Evolutionary conservation across 2,888 invertebrate genomes (phyloP).

Genomic region (Dermolepida albohirtum): DNA sequence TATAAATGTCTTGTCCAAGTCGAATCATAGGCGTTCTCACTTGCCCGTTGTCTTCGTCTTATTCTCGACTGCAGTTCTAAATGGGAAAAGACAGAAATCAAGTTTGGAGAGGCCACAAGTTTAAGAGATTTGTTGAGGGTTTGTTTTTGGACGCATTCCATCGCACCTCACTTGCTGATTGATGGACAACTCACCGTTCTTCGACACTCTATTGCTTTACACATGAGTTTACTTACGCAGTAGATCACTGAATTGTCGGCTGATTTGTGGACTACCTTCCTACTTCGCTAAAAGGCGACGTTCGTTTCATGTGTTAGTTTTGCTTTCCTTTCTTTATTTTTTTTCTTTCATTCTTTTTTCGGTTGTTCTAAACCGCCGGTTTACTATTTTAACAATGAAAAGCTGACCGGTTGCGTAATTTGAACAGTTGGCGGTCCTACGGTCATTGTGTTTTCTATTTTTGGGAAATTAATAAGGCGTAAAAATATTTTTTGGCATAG

Average conservation of each 20-base stretch:
- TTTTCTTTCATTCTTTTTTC: constrained; percentile 6
- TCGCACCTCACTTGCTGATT: constrained; percentile 49
- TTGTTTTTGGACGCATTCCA: constrained; percentile 57
- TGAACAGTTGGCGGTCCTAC: constrained; percentile 13
- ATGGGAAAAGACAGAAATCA: constrained; percentile 43
- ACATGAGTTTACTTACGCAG: background rate
- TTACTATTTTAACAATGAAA: constrained; percentile 35
- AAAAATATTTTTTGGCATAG: constrained; percentile 19
- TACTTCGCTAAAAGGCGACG: constrained; percentile 10
- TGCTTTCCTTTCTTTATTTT: background rate
- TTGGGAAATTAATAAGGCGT: constrained; percentile 19
- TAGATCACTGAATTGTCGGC: constrained; percentile 11
- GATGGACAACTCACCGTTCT: constrained; percentile 48
- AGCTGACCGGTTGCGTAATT: constrained; percentile 20
- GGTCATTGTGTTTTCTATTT: constrained; percentile 33
- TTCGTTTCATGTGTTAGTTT: background rate
- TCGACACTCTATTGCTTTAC: constrained; percentile 34
- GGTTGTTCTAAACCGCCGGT: background rate
- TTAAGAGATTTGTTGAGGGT: constrained; percentile 55
- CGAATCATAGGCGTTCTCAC: constrained; percentile 6
- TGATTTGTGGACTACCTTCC: constrained; percentile 13
- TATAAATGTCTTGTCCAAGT: constrained; percentile 44
- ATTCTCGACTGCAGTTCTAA: constrained; percentile 4
- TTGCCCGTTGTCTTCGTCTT: constrained; percentile 12
- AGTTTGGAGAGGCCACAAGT: constrained; percentile 39